Evolutionary conservation across 1,140 invertebrate species (phyloP), one percentile per base, ranked within the genome.

Genomic region (Mactra quadrangularis): DNA sequence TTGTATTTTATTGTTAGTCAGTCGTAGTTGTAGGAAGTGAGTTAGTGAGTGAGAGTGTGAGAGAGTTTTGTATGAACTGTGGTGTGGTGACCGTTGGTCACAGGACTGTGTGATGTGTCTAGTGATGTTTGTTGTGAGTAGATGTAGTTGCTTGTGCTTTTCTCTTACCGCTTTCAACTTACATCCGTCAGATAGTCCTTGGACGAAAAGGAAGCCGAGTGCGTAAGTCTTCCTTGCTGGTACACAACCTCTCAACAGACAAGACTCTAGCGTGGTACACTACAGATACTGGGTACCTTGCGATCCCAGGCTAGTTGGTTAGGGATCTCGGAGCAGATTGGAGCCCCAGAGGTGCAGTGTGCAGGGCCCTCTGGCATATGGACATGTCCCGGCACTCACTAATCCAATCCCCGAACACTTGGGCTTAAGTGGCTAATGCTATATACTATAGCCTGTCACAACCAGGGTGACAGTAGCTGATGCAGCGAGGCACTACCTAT

Each of bases 181-280:
- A n/a, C 53, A 22, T 7, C 59, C 59, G 59, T n/a, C 59, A 62
- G 59, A 27, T 62, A 33, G 31, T 62, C 59, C 31, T 17, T 9
- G 59, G 59, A 62, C 31, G 59, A 62, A 62, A 62, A 62, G 59
- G 59, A 29, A 62, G 59, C 59, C 59, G 31, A 62, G n/a, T n/a
- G n/a, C n/a, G n/a, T n/a, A n/a, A n/a, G n/a, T n/a, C n/a, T n/a
- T n/a, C n/a, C n/a, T n/a, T 19, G 7, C 17, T 33, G 59, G 11
- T 29, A 62, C 17, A 11, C 59, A 29, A 19, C 31, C 59, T 29
- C 11, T 4, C 59, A 29, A 29, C 17, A 13, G 27, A 13, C 17
- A 7, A 62, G 59, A 17, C 59, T 62, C 59, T 62, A 62, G 7
- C 64, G 27, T n/a, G n/a, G 64, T 47, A 68, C 33, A 41, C 7